These are phyloP conservation scores for Stichodactyla helianthus DNA, from an alignment of 64 coral and sea anemone genomes.

Conservation along the genomic window DNA sequence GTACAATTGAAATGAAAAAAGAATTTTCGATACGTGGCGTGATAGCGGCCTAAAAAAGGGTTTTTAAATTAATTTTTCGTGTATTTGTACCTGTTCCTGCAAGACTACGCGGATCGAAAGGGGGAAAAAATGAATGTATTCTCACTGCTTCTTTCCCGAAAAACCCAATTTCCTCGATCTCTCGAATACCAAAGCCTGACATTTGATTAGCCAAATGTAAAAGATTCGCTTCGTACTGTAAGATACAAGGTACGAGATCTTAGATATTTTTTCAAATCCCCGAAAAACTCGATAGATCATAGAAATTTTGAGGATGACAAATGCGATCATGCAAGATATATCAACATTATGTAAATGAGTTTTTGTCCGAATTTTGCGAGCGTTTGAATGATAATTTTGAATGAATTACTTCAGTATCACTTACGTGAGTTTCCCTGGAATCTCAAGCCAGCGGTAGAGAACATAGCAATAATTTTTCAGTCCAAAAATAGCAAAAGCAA, in stretches of 20 bases:
- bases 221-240: not conserved
- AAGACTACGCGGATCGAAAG: not conserved
- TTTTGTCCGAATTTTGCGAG: not conserved
- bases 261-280: not conserved
- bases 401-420: not conserved
- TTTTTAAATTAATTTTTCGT: not conserved
- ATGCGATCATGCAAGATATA: slow-evolving; percentile 16
- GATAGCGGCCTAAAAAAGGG: not conserved
- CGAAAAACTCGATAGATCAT: slow-evolving; percentile 6
- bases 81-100: not conserved
- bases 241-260: not conserved
- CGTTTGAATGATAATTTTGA: slow-evolving; percentile 8
- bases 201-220: not conserved
- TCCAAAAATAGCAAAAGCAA: slow-evolving; percentile 12
- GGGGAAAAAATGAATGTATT: not conserved
- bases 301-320: slow-evolving; percentile 11
- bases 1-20: not conserved
- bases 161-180: not conserved
- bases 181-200: not conserved
- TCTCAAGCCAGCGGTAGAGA: slow-evolving; percentile 9
- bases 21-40: not conserved
- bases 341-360: slow-evolving; percentile 16
- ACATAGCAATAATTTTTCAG: slow-evolving; percentile 6
- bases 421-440: slow-evolving; percentile 3
- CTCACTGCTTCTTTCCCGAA: not conserved